Percentiles rank a stretch among this genome's conserved stretches.
phyloP scores from a whole-genome alignment of 2,888 invertebrate genomes.

The Cataglyphis altisquamis region DNA sequence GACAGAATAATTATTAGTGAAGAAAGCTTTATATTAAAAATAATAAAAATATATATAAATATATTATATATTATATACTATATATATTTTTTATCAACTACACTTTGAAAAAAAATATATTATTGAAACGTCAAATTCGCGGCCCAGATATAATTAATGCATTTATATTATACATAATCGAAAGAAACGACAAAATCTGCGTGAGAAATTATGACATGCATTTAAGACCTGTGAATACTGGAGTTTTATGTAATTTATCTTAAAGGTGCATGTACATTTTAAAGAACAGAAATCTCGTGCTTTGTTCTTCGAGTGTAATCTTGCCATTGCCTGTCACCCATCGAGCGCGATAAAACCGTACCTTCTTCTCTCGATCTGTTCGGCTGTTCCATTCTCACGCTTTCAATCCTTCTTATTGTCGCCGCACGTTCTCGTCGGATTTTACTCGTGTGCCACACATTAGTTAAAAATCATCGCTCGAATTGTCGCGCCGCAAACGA shows the following conservation, averaged over 20 bases:
- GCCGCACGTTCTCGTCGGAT: slow-evolving; percentile 28
- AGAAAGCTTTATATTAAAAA: background rate
- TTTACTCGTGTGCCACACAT: slow-evolving; percentile 53
- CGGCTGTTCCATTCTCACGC: slow-evolving; percentile 68
- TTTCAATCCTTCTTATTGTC: slow-evolving; percentile 54
- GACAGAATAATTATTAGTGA: background rate
- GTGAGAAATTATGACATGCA: background rate
- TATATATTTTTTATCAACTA: background rate
- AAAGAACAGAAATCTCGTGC: slow-evolving; percentile 5
- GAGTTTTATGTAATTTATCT: background rate
- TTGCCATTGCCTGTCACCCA: background rate
- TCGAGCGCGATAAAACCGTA: slow-evolving; percentile 37
- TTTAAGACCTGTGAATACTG: background rate
- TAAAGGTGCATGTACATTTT: background rate
- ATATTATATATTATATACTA: background rate
- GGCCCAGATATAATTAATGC: background rate
- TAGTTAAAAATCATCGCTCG: slow-evolving; percentile 64
- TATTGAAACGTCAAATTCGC: background rate
- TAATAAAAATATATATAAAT: background rate
- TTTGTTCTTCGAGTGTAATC: slow-evolving; percentile 1
- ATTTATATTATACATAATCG: background rate
- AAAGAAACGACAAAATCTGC: background rate
- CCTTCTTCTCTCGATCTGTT: slow-evolving; percentile 6
- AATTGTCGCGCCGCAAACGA: slow-evolving; percentile 56
- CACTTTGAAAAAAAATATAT: background rate